Evolutionary conservation across 1,140 invertebrate species (phyloP), one percentile per base, ranked within the genome.

Genomic region (Nylanderia fulva): DNA sequence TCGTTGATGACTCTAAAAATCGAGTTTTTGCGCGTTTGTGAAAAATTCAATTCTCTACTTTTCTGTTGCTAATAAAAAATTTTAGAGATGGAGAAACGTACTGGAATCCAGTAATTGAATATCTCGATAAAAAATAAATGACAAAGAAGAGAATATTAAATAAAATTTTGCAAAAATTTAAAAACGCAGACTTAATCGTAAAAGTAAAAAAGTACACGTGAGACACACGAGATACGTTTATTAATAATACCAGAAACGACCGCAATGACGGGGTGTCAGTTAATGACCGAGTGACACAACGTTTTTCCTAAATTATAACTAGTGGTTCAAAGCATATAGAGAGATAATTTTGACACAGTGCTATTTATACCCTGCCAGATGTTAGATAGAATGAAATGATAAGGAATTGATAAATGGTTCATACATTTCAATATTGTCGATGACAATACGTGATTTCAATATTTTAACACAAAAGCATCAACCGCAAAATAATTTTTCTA

Each of bases 171-270:
- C 6, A 71, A 69, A 29, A 71, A 9, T 48, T 2, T 71, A 76
- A 61, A 42, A 1, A 58, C 69, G 61, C 21, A 9, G 21, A 11
- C 18, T 88, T 89, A 85, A 89, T 76, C 15, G 56, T 39, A 18
- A 24, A 84, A 86, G 36, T 48, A 63, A 58, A 52, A 68, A 36
- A 2, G 15, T 29, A 39, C 39, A 77, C 36, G 61, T 24, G 48
- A 15, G 6, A 33, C 24, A 29, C 29, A 63, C 27, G 58, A 39
- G 52, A 27, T 11, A 64, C 29, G 15, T 27, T 66, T 68, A 79
- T 79, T 80, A 69, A 69, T 80, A 69, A 80, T 21, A 45, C 45
- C 7, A 36, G 15, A 21, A 24, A 64, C 13, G 27, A 33, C 36
- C 75, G 42, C 42, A 39, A 64, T 9, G 27, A 45, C 18, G 74